Percentiles rank a stretch among this genome's conserved stretches.
Evolutionary conservation across 2,888 invertebrate species (phyloP).

Genomic region (Kryphioiulus occultus): DNA sequence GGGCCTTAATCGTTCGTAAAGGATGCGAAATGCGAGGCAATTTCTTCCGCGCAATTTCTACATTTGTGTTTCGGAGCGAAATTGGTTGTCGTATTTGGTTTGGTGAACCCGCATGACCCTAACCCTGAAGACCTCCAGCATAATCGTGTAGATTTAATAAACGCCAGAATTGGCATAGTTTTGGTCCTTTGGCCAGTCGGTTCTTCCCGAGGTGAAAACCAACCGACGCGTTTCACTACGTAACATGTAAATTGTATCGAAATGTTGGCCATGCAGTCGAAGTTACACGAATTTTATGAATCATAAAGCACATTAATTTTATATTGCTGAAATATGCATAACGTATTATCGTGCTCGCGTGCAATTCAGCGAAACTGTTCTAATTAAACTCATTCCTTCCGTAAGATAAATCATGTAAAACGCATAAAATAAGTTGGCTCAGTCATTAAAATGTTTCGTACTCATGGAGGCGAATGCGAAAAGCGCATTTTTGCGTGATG

Average conservation of each 20-base stretch:
- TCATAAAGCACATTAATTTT: constrained; percentile 35
- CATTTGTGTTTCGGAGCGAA: not conserved
- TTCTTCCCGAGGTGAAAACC: not conserved
- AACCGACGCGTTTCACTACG: not conserved
- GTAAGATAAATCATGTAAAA: constrained; percentile 35
- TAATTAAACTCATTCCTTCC: constrained; percentile 35
- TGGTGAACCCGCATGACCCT: not conserved
- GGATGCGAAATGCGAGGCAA: not conserved
- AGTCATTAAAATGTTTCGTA: not conserved
- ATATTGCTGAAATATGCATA: constrained; percentile 31
- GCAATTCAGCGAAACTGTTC: constrained; percentile 24
- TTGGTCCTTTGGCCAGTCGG: not conserved
- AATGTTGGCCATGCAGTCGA: not conserved
- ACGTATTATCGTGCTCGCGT: constrained; percentile 20
- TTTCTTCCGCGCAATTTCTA: not conserved
- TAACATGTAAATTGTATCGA: not conserved
- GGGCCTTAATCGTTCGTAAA: not conserved
- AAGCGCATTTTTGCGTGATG: not conserved
- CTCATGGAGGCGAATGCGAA: not conserved
- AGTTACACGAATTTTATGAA: not conserved
- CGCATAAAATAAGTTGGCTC: constrained; percentile 14
- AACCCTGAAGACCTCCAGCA: not conserved
- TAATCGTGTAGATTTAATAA: constrained; percentile 26
- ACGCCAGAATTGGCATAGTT: not conserved
- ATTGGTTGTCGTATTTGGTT: not conserved